Base-by-base conservation (phyloP, 2,888 invertebrate species). In the Dasypogon diadema region DNA sequence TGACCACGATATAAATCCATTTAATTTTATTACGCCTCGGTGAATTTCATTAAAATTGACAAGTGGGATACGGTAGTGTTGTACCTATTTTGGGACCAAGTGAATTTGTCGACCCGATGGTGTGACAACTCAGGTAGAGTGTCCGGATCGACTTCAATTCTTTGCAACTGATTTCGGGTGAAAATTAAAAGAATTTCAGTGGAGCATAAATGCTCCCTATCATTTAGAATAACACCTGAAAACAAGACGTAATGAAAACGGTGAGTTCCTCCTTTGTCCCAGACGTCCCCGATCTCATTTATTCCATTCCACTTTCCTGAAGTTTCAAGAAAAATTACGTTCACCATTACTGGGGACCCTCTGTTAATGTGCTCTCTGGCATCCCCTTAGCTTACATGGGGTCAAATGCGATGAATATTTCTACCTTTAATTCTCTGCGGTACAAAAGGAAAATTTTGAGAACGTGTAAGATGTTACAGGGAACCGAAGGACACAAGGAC, bases 1-100 rank as follows among this genome's bases (percentile, higher is more conserved):
- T 68, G 48, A 14, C 46, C 26, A 68, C 14, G 65, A 68, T 68
- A 24, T 68, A 68, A 68, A 68, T 48, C 48, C 26, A 68, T 68
- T 68, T 46, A 14, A n/a, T 68, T 68, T 68, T 68, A 68, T 68
- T 48, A 22, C n/a, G 48, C 48, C 24, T 24, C 26, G 24, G 26
- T 14, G 65, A 24, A 48, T 68, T 48, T 48, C 48, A 48, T 48
- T 54, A 42, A 42, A 42, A 42, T 42, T 12, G 2, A 42, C 42
- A 42, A 42, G 42, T 42, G 42, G n/a, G 42, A 42, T n/a, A 42
- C 42, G n/a, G 8, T 42, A 12, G n/a, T 12, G 42, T 1, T 6
- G n/a, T 12, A 12, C 5, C 10, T 6, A 6, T 42, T 42, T 42
- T 42, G 12, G 12, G n/a, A 1, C 10, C 2, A 1, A 2, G 42